These are phyloP conservation scores for Antheraea yamamai DNA, from an alignment of 2,888 invertebrate species.

Conservation along the genomic window DNA sequence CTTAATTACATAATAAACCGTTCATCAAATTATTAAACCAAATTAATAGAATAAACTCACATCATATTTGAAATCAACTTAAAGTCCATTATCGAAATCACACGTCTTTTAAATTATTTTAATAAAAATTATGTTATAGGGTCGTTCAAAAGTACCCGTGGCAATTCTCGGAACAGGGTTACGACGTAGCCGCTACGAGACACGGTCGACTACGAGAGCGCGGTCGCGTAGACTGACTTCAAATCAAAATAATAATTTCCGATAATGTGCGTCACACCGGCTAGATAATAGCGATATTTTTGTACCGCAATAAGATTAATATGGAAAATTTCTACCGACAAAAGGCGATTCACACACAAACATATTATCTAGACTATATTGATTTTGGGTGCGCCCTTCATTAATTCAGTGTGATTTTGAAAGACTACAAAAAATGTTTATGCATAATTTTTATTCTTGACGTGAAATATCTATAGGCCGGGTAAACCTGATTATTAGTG, in stretches of 20 bases:
- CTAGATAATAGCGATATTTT: constrained; percentile 15
- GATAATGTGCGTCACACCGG: constrained; percentile 10
- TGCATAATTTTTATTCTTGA: no score
- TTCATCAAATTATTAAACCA: background rate
- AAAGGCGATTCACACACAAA: background rate
- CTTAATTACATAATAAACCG: background rate
- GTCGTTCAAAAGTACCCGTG: no score
- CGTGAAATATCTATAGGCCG: no score
- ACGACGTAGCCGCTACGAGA: constrained; percentile 48
- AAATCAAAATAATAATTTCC: constrained; percentile 9
- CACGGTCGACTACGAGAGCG: constrained; percentile 54
- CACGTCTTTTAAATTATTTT: background rate
- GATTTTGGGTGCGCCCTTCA: no score
- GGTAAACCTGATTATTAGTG: no score
- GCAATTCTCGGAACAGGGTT: constrained; percentile 35
- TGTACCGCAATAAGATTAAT: background rate
- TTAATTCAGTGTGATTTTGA: no score
- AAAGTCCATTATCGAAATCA: background rate
- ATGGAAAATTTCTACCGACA: background rate
- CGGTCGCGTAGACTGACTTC: constrained; percentile 42
- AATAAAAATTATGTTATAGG: no score
- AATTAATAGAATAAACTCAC: constrained; percentile 1
- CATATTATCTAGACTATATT: background rate
- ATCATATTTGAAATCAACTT: background rate
- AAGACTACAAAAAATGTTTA: no score